Conservation (phyloP, 2,888 invertebrate species). For the Carpatolechia fugitivella region DNA sequence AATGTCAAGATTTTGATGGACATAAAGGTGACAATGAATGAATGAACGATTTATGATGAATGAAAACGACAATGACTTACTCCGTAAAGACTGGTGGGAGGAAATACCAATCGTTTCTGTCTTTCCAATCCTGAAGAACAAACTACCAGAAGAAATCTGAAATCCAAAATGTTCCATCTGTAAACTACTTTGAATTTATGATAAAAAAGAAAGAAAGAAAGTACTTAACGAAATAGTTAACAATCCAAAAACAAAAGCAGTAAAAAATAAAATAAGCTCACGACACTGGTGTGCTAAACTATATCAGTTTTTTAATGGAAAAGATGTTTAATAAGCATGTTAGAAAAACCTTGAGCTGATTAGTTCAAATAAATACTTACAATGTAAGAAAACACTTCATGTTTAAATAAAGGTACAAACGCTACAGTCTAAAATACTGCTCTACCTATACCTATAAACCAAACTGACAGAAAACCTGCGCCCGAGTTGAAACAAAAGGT, state of each 20-base stretch:
- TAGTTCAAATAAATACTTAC: neutral
- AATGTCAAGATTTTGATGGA: too few relatives aligned
- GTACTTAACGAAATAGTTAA: too few relatives aligned
- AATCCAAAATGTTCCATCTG: conserved; percentile 10
- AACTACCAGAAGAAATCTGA: conserved; percentile 36
- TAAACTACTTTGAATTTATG: too few relatives aligned
- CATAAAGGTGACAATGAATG: too few relatives aligned
- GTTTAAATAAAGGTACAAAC: neutral
- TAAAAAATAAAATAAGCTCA: too few relatives aligned
- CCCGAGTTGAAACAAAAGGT: neutral
- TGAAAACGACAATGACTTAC: conserved; percentile 41
- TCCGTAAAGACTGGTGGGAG: conserved; percentile 68
- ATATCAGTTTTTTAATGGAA: too few relatives aligned
- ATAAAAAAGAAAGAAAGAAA: too few relatives aligned
- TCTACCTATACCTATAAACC: neutral
- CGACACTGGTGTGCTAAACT: too few relatives aligned
- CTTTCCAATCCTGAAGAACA: conserved; percentile 29
- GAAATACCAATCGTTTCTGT: conserved; percentile 64
- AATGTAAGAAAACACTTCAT: neutral
- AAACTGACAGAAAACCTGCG: neutral
- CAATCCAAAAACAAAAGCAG: too few relatives aligned
- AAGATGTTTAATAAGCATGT: too few relatives aligned
- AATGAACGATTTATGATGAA: too few relatives aligned
- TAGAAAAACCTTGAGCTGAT: too few relatives aligned
- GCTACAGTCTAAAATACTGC: neutral